A percentile compares a stretch with the other conserved stretches of the same genome.
phyloP scores from a whole-genome alignment of 2,888 invertebrate species.

The Drosophila prolongata region DNA sequence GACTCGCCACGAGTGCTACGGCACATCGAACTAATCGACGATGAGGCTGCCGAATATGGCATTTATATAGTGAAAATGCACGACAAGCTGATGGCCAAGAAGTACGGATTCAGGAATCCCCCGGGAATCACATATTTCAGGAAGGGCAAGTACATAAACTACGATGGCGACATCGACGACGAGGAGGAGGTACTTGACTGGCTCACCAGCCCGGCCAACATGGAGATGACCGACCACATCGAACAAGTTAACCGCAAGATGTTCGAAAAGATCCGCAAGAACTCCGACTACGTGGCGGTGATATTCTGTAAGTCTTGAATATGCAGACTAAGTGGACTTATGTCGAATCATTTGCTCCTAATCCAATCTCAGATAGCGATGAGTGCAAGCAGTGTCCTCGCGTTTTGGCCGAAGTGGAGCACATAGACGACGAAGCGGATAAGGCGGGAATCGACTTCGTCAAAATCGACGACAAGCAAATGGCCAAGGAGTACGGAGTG shows the following conservation, averaged over 20 bases:
- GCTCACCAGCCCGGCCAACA: slow-evolving; percentile 96
- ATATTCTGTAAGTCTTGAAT: slow-evolving; percentile 92
- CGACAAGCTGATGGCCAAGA: slow-evolving; percentile 96
- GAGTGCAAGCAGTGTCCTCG: slow-evolving; percentile 97
- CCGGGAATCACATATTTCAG: slow-evolving; percentile 96
- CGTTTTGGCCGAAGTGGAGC: slow-evolving; percentile 94
- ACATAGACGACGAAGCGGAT: slow-evolving; percentile 97
- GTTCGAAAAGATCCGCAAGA: slow-evolving; percentile 95
- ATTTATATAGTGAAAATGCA: slow-evolving; percentile 95
- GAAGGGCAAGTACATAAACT: slow-evolving; percentile 94
- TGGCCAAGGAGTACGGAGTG: slow-evolving; percentile 95
- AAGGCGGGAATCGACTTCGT: slow-evolving; percentile 95
- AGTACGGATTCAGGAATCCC: slow-evolving; percentile 94
- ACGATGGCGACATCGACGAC: slow-evolving; percentile 96
- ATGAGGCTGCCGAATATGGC: slow-evolving; percentile 95
- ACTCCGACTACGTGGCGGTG: slow-evolving; percentile 95
- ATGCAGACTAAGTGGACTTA: not conserved
- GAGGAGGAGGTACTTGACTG: slow-evolving; percentile 94
- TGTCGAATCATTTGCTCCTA: no score
- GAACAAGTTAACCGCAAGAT: slow-evolving; percentile 96
- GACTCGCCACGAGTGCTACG: slow-evolving; percentile 92
- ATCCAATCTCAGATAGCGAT: slow-evolving; percentile 91
- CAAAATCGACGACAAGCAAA: slow-evolving; percentile 94
- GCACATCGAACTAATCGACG: slow-evolving; percentile 95
- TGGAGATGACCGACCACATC: slow-evolving; percentile 96